These are phyloP conservation scores for Caenorhabditis becei DNA, from an alignment of 2,888 invertebrate species.

Conservation along the genomic window DNA sequence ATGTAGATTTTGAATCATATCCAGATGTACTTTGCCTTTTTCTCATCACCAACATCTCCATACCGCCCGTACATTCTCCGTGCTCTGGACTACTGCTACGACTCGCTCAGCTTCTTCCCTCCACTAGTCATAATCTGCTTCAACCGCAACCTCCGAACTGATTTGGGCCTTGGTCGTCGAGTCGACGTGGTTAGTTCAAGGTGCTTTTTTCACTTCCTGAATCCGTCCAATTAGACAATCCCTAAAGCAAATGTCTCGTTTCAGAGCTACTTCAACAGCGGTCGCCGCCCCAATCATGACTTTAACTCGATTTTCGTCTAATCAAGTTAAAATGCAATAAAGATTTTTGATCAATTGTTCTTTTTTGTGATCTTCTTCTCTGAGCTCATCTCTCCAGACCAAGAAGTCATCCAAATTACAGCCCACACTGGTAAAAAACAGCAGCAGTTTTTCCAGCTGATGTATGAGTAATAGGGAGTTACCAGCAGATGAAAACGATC, in stretches of 20 bases:
- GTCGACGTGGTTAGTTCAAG: neutral
- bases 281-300: neutral
- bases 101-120: slow-evolving; percentile 34
- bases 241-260: neutral
- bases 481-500: neutral
- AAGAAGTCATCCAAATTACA: neutral
- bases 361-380: neutral
- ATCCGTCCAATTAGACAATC: neutral
- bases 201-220: neutral
- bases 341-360: neutral
- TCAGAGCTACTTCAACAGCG: neutral
- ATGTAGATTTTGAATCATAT: neutral
- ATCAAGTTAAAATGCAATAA: neutral
- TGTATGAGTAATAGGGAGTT: slow-evolving; percentile 4
- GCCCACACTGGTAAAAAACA: neutral
- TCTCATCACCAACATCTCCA: slow-evolving; percentile 19
- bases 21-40: slow-evolving; percentile 37
- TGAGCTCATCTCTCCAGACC: too few relatives aligned
- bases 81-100: slow-evolving; percentile 25
- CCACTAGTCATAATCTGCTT: slow-evolving; percentile 13
- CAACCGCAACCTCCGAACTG: slow-evolving; percentile 11
- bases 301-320: neutral
- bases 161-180: neutral
- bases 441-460: neutral
- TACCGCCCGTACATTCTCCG: slow-evolving; percentile 22